Evolutionary conservation across 1,140 invertebrate species (phyloP).

Genomic region (Heliconius nattereri): DNA sequence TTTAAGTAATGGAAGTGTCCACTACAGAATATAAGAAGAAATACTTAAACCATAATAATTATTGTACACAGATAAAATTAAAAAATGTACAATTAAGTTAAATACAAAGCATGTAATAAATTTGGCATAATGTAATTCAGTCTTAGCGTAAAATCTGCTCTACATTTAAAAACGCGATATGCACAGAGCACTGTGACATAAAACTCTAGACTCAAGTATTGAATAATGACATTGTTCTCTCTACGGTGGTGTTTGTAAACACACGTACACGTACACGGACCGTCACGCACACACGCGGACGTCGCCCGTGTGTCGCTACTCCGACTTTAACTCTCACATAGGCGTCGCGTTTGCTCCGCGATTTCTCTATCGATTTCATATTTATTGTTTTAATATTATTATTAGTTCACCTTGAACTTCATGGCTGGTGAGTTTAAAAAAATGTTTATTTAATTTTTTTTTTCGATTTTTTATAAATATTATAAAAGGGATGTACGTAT

Average conservation of each 20-base stretch:
- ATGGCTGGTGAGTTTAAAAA: constrained; percentile 71
- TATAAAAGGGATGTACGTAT: not conserved
- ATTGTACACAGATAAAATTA: not conserved
- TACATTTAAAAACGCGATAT: constrained; percentile 12
- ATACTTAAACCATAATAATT: not conserved
- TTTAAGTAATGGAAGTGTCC: not conserved
- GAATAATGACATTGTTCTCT: constrained; percentile 75
- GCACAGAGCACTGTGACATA: constrained; percentile 48
- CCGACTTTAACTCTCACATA: constrained; percentile 61
- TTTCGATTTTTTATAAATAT: constrained; percentile 15
- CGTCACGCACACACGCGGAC: constrained; percentile 44
- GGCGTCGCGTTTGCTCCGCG: constrained; percentile 60
- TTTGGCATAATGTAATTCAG: not conserved
- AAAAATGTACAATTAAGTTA: not conserved
- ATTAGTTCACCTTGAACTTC: constrained; percentile 72
- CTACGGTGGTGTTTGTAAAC: constrained; percentile 70
- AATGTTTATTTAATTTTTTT: not conserved
- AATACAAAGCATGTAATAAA: not conserved
- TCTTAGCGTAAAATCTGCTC: not conserved
- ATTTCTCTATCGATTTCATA: constrained; percentile 76
- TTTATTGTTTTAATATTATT: constrained; percentile 39
- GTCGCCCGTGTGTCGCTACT: constrained; percentile 46
- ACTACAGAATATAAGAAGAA: not conserved
- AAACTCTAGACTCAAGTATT: constrained; percentile 63
- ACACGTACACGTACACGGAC: constrained; percentile 13